phyloP scores from a whole-genome alignment of 53 echinoderm and acorn worm species.

The Temnopleurus reevesii region DNA sequence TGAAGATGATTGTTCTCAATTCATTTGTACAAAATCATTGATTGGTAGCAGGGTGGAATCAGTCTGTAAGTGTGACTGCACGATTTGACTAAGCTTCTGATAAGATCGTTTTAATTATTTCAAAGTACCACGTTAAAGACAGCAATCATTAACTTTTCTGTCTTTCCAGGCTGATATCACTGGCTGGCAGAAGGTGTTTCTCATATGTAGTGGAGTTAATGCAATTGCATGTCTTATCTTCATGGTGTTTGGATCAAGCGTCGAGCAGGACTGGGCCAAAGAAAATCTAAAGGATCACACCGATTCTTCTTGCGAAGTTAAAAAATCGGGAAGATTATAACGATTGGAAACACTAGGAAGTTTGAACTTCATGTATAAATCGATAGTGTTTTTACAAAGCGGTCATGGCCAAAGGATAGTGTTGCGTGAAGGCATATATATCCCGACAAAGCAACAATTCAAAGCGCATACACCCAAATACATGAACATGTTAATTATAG shows the following conservation, averaged over 20 bases:
- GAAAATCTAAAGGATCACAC: background rate
- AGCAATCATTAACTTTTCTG: background rate
- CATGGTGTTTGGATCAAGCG: background rate
- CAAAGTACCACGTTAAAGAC: background rate
- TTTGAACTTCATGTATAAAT: too few relatives aligned
- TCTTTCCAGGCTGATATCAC: background rate
- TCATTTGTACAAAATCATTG: background rate
- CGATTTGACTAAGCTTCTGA: background rate
- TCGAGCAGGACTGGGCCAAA: background rate
- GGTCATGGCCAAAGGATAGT: too few relatives aligned
- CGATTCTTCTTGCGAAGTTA: background rate
- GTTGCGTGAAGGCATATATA: too few relatives aligned
- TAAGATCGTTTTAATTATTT: background rate
- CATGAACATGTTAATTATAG: too few relatives aligned
- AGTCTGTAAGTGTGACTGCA: background rate
- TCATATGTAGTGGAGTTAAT: background rate
- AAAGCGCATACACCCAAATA: too few relatives aligned
- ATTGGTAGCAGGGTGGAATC: background rate
- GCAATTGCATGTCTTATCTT: background rate
- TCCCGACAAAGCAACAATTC: too few relatives aligned
- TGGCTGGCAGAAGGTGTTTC: background rate
- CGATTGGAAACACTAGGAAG: too few relatives aligned
- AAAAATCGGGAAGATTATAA: too few relatives aligned
- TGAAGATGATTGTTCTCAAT: too few relatives aligned
- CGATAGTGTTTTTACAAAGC: too few relatives aligned